Percentiles rank a stretch among this genome's conserved stretches.
Conservation (phyloP, 2,113 vertebrate species). For the Rhegmatorhina hoffmannsi region DNA sequence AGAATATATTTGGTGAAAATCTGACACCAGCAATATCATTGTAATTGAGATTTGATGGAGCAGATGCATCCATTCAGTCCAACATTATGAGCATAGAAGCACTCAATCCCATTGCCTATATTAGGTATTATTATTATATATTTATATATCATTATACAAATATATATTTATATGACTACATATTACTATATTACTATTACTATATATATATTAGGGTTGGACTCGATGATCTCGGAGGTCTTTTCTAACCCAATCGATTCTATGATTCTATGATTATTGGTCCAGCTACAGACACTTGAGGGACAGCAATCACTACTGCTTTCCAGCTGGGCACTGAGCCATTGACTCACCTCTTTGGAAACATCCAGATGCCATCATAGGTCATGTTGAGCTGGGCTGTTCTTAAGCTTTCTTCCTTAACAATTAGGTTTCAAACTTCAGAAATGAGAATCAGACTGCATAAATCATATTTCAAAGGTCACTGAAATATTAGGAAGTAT, state of each 20-base stretch:
- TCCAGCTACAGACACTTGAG: not conserved
- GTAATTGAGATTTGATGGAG: not conserved
- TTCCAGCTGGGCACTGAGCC: not conserved
- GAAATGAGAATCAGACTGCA: not conserved
- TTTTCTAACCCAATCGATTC: too few species aligned
- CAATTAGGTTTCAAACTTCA: not conserved
- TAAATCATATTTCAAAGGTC: not conserved
- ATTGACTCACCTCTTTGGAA: not conserved
- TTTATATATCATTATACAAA: too few species aligned
- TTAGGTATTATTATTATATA: too few species aligned
- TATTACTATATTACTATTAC: too few species aligned
- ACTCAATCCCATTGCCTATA: not conserved
- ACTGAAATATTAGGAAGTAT: not conserved
- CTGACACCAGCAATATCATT: not conserved
- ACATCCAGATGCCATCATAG: not conserved
- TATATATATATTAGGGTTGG: too few species aligned
- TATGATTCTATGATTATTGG: too few species aligned
- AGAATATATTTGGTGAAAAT: not conserved
- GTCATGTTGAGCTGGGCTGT: not conserved
- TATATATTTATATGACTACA: too few species aligned
- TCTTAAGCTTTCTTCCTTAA: not conserved
- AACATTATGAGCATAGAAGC: not conserved
- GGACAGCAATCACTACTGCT: not conserved
- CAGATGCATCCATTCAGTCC: not conserved
- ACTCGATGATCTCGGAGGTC: too few species aligned